These are phyloP conservation scores for Acrossocheilus wenchowensis DNA, from an alignment of 2,797 vertebrate genomes.

Conservation along the genomic window DNA sequence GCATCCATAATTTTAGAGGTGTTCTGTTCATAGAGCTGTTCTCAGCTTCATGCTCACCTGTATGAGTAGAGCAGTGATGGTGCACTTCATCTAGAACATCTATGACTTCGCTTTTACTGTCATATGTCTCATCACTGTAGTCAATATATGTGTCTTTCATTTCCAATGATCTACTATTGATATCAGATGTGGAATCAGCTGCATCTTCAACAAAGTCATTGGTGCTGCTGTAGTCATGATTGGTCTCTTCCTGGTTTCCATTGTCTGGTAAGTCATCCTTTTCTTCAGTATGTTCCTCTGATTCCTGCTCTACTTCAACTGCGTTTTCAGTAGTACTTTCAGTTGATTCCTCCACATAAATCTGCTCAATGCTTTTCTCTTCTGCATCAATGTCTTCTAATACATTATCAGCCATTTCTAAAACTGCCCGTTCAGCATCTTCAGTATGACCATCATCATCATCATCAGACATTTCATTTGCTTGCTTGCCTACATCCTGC, in stretches of 20 bases:
- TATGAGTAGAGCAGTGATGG: constrained; percentile 40
- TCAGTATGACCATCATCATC: constrained; percentile 51
- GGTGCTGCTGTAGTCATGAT: constrained; percentile 17
- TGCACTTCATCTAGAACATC: constrained; percentile 43
- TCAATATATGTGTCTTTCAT: constrained; percentile 28
- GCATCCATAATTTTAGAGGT: constrained; percentile 28
- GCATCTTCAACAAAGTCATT: constrained; percentile 8
- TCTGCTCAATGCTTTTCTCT: constrained; percentile 49
- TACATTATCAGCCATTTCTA: constrained; percentile 42
- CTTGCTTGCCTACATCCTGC: constrained; percentile 29
- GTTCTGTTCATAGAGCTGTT: constrained; percentile 52
- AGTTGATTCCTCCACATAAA: constrained; percentile 58
- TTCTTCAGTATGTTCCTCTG: constrained; percentile 20
- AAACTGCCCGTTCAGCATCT: constrained; percentile 46
- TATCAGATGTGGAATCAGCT: constrained; percentile 20
- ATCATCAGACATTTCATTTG: constrained; percentile 22
- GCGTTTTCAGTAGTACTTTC: constrained; percentile 56
- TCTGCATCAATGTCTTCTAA: constrained; percentile 42
- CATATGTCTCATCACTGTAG: constrained; percentile 18
- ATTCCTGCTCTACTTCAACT: constrained; percentile 19
- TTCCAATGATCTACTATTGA: constrained; percentile 26
- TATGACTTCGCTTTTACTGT: constrained; percentile 47
- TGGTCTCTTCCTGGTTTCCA: constrained; percentile 31
- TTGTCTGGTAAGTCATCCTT: constrained; percentile 6
- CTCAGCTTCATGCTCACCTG: constrained; percentile 42